phyloP scores from a whole-genome alignment of 2,113 vertebrate genomes.

The Phalacrocorax carbo region DNA sequence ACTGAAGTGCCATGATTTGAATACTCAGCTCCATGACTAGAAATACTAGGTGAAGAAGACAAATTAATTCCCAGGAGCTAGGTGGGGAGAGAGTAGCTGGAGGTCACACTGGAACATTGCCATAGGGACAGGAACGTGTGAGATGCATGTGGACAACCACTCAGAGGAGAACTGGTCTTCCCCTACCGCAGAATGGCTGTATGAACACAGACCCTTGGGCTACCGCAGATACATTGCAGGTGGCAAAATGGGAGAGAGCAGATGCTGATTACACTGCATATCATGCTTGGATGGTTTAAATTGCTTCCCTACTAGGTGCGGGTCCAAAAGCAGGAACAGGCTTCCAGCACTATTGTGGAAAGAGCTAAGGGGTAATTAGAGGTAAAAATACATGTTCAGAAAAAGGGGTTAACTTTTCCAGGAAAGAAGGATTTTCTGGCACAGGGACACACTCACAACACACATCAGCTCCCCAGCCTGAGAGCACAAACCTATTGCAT shows the following conservation, averaged over 20 bases:
- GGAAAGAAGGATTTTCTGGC: not conserved
- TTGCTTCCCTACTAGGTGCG: not conserved
- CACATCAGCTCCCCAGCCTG: not conserved
- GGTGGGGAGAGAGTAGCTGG: not conserved
- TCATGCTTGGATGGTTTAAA: constrained; percentile 27
- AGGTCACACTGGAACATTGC: not conserved
- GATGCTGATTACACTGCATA: not conserved
- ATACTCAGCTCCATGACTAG: not conserved
- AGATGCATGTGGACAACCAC: not conserved
- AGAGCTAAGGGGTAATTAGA: not conserved
- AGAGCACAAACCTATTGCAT: not conserved
- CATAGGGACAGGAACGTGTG: not conserved
- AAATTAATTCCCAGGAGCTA: not conserved
- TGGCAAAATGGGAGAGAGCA: not conserved
- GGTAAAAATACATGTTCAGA: not conserved
- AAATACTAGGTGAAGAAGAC: not conserved
- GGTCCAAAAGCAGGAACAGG: constrained; percentile 21
- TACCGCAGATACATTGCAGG: not conserved
- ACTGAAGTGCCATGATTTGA: not conserved
- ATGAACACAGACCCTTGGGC: not conserved
- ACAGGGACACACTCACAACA: not conserved
- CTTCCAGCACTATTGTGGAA: not conserved
- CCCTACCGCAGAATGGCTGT: not conserved
- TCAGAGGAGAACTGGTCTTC: not conserved
- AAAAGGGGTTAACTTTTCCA: not conserved